phyloP scores from a whole-genome alignment of 2,888 invertebrate species.

The Elmis aenea region DNA sequence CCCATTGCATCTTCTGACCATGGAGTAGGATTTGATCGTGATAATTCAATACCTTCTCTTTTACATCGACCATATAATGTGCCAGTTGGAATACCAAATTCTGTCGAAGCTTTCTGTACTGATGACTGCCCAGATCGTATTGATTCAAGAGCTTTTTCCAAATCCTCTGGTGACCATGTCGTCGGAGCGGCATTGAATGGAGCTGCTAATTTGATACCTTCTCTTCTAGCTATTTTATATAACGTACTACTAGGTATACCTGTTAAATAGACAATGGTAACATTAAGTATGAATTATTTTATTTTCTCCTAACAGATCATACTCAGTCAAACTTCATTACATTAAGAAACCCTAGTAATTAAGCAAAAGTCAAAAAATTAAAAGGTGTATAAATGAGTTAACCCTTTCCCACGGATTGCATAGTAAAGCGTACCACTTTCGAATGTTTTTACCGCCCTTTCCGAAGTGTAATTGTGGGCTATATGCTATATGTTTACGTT shows the following conservation, averaged over 20 bases:
- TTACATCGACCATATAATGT: conserved; percentile 86
- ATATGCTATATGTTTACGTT: too few species aligned
- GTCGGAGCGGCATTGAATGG: conserved; percentile 90
- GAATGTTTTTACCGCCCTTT: too few species aligned
- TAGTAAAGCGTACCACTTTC: too few species aligned
- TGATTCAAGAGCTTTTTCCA: conserved; percentile 75
- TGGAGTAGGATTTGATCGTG: conserved; percentile 84
- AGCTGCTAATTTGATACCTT: conserved; percentile 82
- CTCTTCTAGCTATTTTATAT: conserved; percentile 86
- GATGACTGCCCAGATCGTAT: conserved; percentile 76
- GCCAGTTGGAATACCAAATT: conserved; percentile 84
- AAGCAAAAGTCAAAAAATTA: too few species aligned
- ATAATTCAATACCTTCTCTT: conserved; percentile 82
- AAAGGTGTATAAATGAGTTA: too few species aligned
- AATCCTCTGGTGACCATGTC: conserved; percentile 79
- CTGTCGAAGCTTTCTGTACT: conserved; percentile 80
- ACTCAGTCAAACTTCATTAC: too few species aligned
- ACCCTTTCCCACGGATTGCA: too few species aligned
- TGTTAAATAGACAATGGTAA: too few species aligned
- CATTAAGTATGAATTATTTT: too few species aligned
- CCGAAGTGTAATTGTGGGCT: too few species aligned
- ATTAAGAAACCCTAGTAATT: too few species aligned
- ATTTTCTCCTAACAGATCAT: too few species aligned
- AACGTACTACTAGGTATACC: conserved; percentile 86
- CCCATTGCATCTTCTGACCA: conserved; percentile 94